Percentiles rank a stretch among this genome's conserved stretches.
phyloP scores from a whole-genome alignment of 2,113 vertebrate genomes.

The Tachysurus fulvidraco region DNA sequence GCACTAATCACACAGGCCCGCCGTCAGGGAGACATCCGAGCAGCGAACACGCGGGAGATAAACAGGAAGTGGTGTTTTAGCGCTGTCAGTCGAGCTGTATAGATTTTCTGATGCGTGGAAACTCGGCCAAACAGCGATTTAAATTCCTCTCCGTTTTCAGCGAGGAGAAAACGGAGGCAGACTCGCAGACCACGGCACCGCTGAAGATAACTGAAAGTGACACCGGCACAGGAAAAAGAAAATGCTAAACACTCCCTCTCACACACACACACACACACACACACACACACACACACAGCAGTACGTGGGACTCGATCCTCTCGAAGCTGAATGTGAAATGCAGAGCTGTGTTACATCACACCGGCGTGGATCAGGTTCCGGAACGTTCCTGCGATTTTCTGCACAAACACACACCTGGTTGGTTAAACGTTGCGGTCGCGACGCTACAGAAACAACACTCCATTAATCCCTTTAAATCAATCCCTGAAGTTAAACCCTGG shows the following conservation, averaged over 20 bases:
- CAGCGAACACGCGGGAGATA: background rate
- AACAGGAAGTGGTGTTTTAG: conserved; percentile 29
- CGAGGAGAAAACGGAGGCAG: conserved; percentile 13
- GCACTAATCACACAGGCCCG: background rate
- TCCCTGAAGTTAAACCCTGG: background rate
- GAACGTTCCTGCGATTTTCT: background rate
- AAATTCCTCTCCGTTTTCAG: conserved; percentile 29
- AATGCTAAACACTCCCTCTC: conserved; percentile 1
- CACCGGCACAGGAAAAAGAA: conserved; percentile 18
- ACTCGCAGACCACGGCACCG: background rate
- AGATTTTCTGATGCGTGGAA: conserved; percentile 2
- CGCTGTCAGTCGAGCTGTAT: conserved; percentile 10
- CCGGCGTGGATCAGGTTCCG: background rate
- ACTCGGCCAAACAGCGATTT: conserved; percentile 8
- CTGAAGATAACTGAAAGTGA: conserved; percentile 34
- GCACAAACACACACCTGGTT: background rate
- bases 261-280: conserved; percentile 5
- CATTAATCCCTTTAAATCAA: background rate
- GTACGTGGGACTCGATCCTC: background rate
- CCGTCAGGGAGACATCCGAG: background rate
- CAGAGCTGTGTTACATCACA: background rate
- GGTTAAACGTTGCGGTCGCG: background rate
- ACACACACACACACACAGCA: background rate
- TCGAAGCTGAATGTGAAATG: background rate
- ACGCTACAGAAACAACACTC: background rate